These are phyloP conservation scores for Lonchura striata DNA, from an alignment of 2,113 vertebrate species.

Conservation along the genomic window DNA sequence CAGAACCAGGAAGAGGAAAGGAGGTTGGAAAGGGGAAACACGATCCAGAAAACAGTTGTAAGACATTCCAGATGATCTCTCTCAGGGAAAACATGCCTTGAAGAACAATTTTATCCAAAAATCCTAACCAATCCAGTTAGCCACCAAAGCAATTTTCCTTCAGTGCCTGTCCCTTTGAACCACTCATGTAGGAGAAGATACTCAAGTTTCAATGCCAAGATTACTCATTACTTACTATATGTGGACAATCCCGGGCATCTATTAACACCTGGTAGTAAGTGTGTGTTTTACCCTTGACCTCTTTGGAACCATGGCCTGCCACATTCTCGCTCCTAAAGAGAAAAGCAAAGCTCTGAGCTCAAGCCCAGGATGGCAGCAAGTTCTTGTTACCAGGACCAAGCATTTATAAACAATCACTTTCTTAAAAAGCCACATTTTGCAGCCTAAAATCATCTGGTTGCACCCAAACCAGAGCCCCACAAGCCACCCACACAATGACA, in stretches of 20 bases:
- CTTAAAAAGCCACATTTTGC: not conserved
- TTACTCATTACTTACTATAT: constrained; percentile 86
- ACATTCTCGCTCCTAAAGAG: constrained; percentile 75
- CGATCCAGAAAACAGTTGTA: not conserved
- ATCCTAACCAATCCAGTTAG: not conserved
- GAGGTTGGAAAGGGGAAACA: not conserved
- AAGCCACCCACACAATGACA: not conserved
- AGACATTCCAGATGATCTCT: not conserved
- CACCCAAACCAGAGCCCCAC: not conserved
- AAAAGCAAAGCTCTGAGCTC: not conserved
- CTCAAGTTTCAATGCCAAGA: not conserved
- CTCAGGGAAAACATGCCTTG: not conserved
- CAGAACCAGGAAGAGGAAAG: not conserved
- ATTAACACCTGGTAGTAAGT: constrained; percentile 98
- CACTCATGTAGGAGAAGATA: rapidly evolving
- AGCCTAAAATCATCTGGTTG: not conserved
- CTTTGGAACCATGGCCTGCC: constrained; percentile 88
- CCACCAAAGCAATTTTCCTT: not conserved
- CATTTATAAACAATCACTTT: not conserved
- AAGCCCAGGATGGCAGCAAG: not conserved
- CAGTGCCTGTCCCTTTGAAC: not conserved
- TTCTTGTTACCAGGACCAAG: not conserved
- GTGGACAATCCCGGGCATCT: constrained; percentile 92
- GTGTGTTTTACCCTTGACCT: constrained; percentile 96
- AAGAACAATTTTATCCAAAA: not conserved